Base-by-base conservation (phyloP, 2,888 invertebrate genomes). In the Oxytorus armatus region DNA sequence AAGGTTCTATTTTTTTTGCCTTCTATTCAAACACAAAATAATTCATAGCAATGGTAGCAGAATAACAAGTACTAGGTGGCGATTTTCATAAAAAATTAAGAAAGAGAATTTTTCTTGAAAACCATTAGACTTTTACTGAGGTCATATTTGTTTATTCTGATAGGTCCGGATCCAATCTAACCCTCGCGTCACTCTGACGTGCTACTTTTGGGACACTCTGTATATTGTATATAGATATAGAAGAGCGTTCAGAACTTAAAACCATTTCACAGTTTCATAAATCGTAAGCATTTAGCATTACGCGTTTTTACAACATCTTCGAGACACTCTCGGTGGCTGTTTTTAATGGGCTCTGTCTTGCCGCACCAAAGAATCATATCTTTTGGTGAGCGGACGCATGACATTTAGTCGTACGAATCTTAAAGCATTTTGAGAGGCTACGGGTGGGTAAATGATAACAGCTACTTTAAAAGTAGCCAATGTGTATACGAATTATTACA, bases 231-330 rank as follows among this genome's bases (percentile, higher is more conserved):
- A 23, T 29, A 11, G 7, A 42, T 23, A 55, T 29, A 11, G 11
- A 49, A 36, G 77, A 65, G 51, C 33, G 53, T 70, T 75, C 42
- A 18, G 10, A 49, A 51, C 72, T 81, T 88, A 87, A 88, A 87
- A 87, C 73, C 83, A 77, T 88, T 87, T 84, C 79, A 82, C 84
- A 82, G 83, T 84, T 83, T 77, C 80, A 80, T 82, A 39, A 88
- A 87, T 88, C 83, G 85, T 81, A 61, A 78, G 83, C 86, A 88
- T 89, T 89, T 87, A 89, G 80, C 82, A 86, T 85, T 69, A 59
- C 74, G 65, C 78, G 42, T 79, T 85, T 85, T 83, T 86, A 33
- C 57, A 57, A 72, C 49, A 18, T 47, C 84, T 82, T 65, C 76
- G 69, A 82, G 72, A 85, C 44, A 53, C 85, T 84, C 70, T 57